Conservation (phyloP, 2,888 invertebrate species). For the Eremobia ochroleuca region DNA sequence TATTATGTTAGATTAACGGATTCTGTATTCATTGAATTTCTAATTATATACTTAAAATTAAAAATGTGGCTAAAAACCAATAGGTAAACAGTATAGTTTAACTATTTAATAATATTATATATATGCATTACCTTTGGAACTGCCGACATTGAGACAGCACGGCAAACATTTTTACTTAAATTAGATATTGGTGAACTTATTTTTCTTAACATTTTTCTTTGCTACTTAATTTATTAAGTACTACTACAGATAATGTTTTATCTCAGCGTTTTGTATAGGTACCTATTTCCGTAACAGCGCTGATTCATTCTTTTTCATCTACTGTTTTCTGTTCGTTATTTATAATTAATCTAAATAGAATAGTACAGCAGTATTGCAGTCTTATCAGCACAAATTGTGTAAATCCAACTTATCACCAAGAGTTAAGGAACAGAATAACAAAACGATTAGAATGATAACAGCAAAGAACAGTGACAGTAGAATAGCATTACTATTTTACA, state of each 20-base stretch:
- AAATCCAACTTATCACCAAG: constrained; percentile 11
- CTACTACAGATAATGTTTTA: background rate
- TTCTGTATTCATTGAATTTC: background rate
- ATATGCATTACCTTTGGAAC: constrained; percentile 69
- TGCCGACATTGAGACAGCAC: constrained; percentile 69
- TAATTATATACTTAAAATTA: background rate
- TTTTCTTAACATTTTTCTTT: constrained; percentile 64
- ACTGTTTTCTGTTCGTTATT: constrained; percentile 11
- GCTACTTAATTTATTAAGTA: background rate
- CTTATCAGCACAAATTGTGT: background rate
- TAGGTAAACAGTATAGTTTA: background rate
- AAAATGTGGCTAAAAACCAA: background rate
- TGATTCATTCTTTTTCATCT: constrained; percentile 1
- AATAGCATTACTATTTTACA: background rate
- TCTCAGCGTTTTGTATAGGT: background rate
- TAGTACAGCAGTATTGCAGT: background rate
- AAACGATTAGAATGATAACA: constrained; percentile 19
- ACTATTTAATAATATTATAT: background rate
- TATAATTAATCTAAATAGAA: background rate
- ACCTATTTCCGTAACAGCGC: background rate
- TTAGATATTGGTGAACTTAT: constrained; percentile 49
- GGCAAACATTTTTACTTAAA: constrained; percentile 57
- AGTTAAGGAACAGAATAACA: background rate
- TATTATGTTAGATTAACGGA: background rate
- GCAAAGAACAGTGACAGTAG: constrained; percentile 23